Percentiles rank a stretch among this genome's conserved stretches.
These are phyloP conservation scores for Falcaria lacertinaria DNA, from an alignment of 2,888 invertebrate genomes.

Conservation along the genomic window DNA sequence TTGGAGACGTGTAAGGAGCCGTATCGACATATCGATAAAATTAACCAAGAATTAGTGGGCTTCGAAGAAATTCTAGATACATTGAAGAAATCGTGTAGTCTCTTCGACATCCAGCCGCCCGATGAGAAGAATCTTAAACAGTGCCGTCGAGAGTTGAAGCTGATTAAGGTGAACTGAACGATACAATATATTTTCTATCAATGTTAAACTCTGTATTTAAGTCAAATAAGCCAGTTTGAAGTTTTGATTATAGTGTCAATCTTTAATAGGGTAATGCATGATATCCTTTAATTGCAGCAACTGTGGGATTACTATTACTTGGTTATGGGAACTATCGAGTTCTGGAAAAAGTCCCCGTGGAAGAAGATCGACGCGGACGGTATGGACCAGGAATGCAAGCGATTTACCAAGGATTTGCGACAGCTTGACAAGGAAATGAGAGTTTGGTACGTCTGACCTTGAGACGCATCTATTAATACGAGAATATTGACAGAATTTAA, in stretches of 20 bases:
- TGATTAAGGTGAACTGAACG: conserved; percentile 76
- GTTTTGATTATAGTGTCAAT: too few species aligned
- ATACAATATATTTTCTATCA: too few species aligned
- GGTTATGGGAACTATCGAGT: conserved; percentile 89
- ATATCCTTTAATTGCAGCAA: conserved; percentile 61
- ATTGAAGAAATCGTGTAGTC: conserved; percentile 85
- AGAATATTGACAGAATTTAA: too few species aligned
- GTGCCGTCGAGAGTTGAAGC: conserved; percentile 87
- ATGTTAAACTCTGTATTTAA: too few species aligned
- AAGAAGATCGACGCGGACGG: conserved; percentile 95
- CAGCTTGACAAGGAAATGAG: conserved; percentile 90
- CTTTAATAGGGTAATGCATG: background rate
- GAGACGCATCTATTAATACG: background rate
- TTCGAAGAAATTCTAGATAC: conserved; percentile 85
- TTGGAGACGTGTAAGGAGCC: conserved; percentile 83
- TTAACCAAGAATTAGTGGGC: conserved; percentile 81
- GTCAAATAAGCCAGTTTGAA: too few species aligned
- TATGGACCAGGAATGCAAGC: conserved; percentile 97
- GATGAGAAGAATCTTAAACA: conserved; percentile 88
- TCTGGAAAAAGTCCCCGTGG: conserved; percentile 97
- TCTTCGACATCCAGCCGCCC: conserved; percentile 92
- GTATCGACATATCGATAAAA: conserved; percentile 84
- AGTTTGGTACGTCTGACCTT: conserved; percentile 72
- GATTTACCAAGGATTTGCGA: conserved; percentile 91
- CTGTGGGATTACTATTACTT: conserved; percentile 95